Evolutionary conservation across 2,113 vertebrate genomes (phyloP).

Genomic region (Corydoras sp.): DNA sequence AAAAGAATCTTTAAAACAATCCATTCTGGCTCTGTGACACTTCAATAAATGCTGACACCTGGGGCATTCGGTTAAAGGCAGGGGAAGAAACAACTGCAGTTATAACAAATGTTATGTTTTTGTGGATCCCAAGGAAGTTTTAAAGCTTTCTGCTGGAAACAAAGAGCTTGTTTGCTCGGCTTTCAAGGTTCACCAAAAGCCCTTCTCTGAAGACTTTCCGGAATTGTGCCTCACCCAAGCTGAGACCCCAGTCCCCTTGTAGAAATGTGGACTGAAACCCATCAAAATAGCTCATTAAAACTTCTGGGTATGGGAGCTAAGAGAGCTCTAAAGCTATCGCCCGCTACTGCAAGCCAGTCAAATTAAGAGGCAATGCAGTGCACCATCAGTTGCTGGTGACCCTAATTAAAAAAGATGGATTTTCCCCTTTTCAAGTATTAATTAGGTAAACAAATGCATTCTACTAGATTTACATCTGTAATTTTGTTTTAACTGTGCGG

Average conservation of each 20-base stretch:
- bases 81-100: slow-evolving; percentile 21
- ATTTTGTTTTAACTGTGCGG: slow-evolving; percentile 31
- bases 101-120: slow-evolving; percentile 17
- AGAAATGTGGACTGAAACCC: slow-evolving; percentile 41
- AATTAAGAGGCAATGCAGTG: slow-evolving; percentile 36
- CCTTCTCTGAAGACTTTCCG: slow-evolving; percentile 39
- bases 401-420: slow-evolving; percentile 55
- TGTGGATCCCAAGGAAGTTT: slow-evolving; percentile 46
- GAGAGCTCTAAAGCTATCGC: slow-evolving; percentile 36
- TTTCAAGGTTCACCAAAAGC: slow-evolving; percentile 54
- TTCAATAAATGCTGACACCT: slow-evolving; percentile 29
- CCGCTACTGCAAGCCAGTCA: slow-evolving; percentile 31
- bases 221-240: slow-evolving; percentile 36
- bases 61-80: slow-evolving; percentile 4
- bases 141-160: slow-evolving; percentile 32
- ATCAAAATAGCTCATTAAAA: slow-evolving; percentile 49
- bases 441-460: slow-evolving; percentile 44
- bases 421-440: slow-evolving; percentile 44
- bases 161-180: slow-evolving; percentile 49
- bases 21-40: slow-evolving; percentile 33
- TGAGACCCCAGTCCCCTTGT: slow-evolving; percentile 31
- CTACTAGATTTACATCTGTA: slow-evolving; percentile 50
- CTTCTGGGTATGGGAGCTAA: slow-evolving; percentile 38
- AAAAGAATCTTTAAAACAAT: slow-evolving; percentile 30
- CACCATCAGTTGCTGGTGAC: slow-evolving; percentile 35